Conservation (phyloP, 1,140 invertebrate genomes). For the Planococcus citri region DNA sequence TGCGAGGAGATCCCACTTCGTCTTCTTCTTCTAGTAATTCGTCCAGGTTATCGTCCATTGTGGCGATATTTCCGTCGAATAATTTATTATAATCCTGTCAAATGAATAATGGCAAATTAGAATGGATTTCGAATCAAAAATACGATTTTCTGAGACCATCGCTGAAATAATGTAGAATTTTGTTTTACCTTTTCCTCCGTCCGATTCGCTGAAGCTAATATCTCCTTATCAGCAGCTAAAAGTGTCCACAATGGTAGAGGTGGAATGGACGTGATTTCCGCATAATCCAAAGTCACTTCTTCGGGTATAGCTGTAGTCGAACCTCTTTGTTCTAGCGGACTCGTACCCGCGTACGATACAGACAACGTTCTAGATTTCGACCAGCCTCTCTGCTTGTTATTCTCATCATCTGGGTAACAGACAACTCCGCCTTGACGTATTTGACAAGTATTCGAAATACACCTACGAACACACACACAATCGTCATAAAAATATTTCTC, state of each 20-base stretch:
- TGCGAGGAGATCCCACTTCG: conserved; percentile 40
- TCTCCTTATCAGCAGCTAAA: conserved; percentile 80
- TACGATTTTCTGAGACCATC: too few species aligned
- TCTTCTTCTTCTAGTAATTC: conserved; percentile 55
- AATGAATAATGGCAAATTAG: conserved; percentile 12
- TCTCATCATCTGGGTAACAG: conserved; percentile 47
- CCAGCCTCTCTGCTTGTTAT: conserved; percentile 54
- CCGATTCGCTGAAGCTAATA: neutral
- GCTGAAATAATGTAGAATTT: neutral
- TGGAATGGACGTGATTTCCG: conserved; percentile 90
- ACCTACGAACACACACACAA: too few species aligned
- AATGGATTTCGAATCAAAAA: neutral
- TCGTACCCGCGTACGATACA: conserved; percentile 58
- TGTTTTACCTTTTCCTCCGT: neutral
- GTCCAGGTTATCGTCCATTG: conserved; percentile 67
- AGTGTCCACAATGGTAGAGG: conserved; percentile 92
- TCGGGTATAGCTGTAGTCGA: conserved; percentile 54
- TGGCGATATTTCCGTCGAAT: conserved; percentile 60
- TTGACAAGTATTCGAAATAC: conserved; percentile 55
- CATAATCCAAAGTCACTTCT: conserved; percentile 83
- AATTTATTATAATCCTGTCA: conserved; percentile 81
- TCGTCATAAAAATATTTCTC: neutral
- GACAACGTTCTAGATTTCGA: conserved; percentile 75
- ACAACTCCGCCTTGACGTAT: conserved; percentile 35
- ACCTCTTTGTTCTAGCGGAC: conserved; percentile 37